These are phyloP conservation scores for Plagodis dolabraria DNA, from an alignment of 2,888 invertebrate genomes.

Conservation along the genomic window DNA sequence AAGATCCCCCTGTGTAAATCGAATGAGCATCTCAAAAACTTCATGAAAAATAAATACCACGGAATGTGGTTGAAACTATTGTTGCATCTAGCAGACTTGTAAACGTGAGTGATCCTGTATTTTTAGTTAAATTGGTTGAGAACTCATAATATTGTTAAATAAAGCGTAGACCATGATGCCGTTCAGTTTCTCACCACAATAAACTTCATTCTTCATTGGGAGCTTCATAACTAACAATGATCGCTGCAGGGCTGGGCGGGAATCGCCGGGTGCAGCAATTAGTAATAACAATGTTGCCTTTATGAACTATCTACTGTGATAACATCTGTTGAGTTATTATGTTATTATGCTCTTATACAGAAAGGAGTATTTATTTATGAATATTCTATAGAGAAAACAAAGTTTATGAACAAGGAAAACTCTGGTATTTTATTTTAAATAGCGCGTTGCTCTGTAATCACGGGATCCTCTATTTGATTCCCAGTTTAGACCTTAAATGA, in stretches of 20 bases:
- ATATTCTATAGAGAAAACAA: conserved; percentile 6
- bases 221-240: conserved; percentile 51
- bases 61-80: too few relatives aligned
- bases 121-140: too few relatives aligned
- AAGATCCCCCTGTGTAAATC: too few relatives aligned
- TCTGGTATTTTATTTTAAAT: too few relatives aligned
- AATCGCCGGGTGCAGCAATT: conserved; percentile 68
- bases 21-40: too few relatives aligned
- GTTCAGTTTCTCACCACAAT: conserved; percentile 17
- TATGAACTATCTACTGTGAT: conserved; percentile 58
- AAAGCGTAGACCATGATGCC: conserved; percentile 5
- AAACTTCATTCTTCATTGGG: conserved; percentile 14
- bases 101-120: too few relatives aligned
- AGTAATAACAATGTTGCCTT: conserved; percentile 68
- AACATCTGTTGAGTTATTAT: conserved; percentile 51
- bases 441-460: too few relatives aligned
- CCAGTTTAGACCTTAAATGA: too few relatives aligned
- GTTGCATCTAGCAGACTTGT: too few relatives aligned
- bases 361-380: conserved; percentile 24
- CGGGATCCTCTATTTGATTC: too few relatives aligned
- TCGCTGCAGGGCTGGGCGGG: conserved; percentile 56
- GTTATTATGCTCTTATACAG: conserved; percentile 37
- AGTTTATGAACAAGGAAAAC: too few relatives aligned
- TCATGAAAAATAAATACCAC: too few relatives aligned
- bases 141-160: background rate